Base-by-base conservation (phyloP, 2,113 vertebrate species). In the Perognathus longimembris region DNA sequence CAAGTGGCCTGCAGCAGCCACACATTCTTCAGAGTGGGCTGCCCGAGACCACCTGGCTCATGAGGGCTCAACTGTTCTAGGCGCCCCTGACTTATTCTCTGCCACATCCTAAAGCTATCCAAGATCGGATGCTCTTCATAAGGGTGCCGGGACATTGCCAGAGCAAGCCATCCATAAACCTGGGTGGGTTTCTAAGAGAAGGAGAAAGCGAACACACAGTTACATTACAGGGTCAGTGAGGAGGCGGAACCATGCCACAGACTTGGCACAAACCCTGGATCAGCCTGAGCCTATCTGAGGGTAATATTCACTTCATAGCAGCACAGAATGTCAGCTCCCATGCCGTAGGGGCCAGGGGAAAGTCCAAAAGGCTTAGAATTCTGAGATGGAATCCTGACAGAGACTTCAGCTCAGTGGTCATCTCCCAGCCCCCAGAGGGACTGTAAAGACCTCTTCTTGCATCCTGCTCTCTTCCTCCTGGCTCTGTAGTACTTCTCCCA, bases 211-310 rank as follows among this genome's bases (percentile, higher is more conserved):
- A 66, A 12, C 28, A 24, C 4, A 6, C 4, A 30, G 28, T 74
- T 34, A 18, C 0, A 2, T 0, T 10, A 15, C 6, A 38, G 45
- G 45, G 30, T 8, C 34, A 34, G 28, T 2, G 61, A 17, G 0
- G 34, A 10, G 69, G 61, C 45, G 21, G 36, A 42, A 45, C 45
- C 12, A 10, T 0, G 32, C 80, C 22, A 2, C 2, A 11, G 38
- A 26, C 40, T 24, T 6, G 0, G 69, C 66, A 21, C 0, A 2
- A 7, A 1, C 3, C 63, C 18, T 0, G 8, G 21, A 2, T 18
- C 32, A 45, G 54, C 26, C 26, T 2, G 14, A 8, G 5, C 7
- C 0, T 34, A 8, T 11, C 1, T 1, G 3, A 18, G 36, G 50
- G 45, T 6, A 7, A 3, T 7, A 7, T 4, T 38, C 12, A 0